These are phyloP conservation scores for Strigamia crassipes DNA, from an alignment of 2,888 invertebrate species.

Conservation along the genomic window DNA sequence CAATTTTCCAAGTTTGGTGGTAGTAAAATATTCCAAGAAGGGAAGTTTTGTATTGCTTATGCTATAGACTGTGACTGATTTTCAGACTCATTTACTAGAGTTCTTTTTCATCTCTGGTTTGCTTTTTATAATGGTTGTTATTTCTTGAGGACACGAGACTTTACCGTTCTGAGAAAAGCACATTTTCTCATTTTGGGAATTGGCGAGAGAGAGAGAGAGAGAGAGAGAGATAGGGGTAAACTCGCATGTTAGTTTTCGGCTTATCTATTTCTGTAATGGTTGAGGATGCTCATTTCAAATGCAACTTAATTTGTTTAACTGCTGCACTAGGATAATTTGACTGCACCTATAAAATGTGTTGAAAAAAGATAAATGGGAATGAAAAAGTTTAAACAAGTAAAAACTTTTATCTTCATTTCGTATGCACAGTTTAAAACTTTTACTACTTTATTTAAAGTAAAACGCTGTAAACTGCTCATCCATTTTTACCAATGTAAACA, in stretches of 20 bases:
- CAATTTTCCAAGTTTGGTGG: slow-evolving; percentile 6
- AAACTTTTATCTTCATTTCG: slow-evolving; percentile 14
- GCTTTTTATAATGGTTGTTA: neutral
- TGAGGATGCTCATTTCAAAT: neutral
- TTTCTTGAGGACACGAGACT: neutral
- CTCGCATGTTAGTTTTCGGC: neutral
- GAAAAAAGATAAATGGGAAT: slow-evolving; percentile 11
- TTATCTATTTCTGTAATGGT: slow-evolving; percentile 16
- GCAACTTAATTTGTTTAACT: slow-evolving; percentile 21
- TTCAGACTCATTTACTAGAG: slow-evolving; percentile 1
- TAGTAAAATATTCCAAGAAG: slow-evolving; percentile 16
- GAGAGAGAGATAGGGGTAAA: neutral
- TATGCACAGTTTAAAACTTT: slow-evolving; percentile 16
- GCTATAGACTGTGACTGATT: neutral
- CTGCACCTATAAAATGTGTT: slow-evolving; percentile 12
- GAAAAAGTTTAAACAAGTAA: slow-evolving; percentile 16
- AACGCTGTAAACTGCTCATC: neutral
- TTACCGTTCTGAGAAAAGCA: neutral
- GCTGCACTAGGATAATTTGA: slow-evolving; percentile 21
- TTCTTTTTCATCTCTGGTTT: slow-evolving; percentile 7
- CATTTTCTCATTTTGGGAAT: neutral
- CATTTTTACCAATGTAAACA: neutral
- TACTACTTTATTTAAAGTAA: neutral
- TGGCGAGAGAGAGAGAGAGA: no score
- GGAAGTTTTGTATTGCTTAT: neutral